phyloP scores from a whole-genome alignment of 37 sponge, comb jelly and placozoan species.

The Ephydatia muelleri region DNA sequence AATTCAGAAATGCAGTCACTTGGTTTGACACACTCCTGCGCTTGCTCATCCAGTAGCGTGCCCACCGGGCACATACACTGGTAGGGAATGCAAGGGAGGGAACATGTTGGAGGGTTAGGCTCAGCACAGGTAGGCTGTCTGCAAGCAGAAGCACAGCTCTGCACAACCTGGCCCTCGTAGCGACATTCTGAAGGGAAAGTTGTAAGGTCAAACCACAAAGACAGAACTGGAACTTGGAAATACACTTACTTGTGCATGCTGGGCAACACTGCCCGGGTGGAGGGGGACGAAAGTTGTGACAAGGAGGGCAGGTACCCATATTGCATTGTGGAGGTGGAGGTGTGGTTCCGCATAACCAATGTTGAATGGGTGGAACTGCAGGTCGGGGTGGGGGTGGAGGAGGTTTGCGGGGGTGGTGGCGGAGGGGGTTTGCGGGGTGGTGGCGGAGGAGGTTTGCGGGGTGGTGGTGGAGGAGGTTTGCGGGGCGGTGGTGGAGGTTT shows the following conservation, averaged over 20 bases:
- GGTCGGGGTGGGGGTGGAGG: neutral
- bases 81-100: neutral
- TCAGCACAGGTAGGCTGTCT: neutral
- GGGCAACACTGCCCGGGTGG: conserved; percentile 9
- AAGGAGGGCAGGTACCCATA: neutral
- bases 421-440: too few species aligned
- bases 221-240: too few species aligned
- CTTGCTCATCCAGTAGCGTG: neutral
- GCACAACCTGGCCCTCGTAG: neutral
- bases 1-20: neutral
- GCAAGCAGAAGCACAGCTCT: neutral
- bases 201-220: too few species aligned
- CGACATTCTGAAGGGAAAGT: neutral
- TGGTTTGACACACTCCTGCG: neutral
- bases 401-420: too few species aligned
- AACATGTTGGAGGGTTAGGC: neutral
- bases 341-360: neutral
- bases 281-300: conserved; percentile 2
- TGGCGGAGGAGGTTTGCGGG: too few species aligned
- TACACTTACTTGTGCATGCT: neutral
- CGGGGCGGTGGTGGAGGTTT: too few species aligned
- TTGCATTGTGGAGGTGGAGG: neutral
- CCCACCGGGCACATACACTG: neutral
- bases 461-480: too few species aligned
- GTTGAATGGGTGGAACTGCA: neutral